Evolutionary conservation across 2,888 invertebrate species (phyloP).

Genomic region (Spilosoma lubricipeda): DNA sequence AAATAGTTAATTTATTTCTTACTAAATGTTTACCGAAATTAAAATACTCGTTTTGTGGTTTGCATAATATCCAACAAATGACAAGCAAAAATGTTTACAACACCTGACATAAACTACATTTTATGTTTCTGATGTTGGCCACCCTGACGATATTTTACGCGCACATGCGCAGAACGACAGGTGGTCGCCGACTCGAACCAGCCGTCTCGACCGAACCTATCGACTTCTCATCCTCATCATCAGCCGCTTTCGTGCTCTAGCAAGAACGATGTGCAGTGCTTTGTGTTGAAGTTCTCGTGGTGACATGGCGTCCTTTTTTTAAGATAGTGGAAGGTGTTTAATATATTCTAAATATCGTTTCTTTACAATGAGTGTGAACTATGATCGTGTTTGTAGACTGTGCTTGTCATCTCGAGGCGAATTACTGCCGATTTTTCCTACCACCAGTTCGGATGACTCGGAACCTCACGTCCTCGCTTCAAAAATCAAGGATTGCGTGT

Average conservation of each 20-base stretch:
- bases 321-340: slow-evolving; percentile 71
- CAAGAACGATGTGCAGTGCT: slow-evolving; percentile 84
- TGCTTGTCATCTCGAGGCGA: slow-evolving; percentile 88
- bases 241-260: slow-evolving; percentile 86
- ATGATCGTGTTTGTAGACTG: slow-evolving; percentile 87
- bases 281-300: slow-evolving; percentile 85
- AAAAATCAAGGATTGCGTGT: slow-evolving; percentile 88
- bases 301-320: slow-evolving; percentile 85
- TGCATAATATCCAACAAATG: not conserved
- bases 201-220: slow-evolving; percentile 84
- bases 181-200: slow-evolving; percentile 85
- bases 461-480: slow-evolving; percentile 85
- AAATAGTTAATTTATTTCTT: not conserved
- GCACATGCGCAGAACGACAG: slow-evolving; percentile 87
- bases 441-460: slow-evolving; percentile 84
- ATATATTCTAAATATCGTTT: slow-evolving; percentile 73
- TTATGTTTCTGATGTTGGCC: slow-evolving; percentile 73
- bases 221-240: slow-evolving; percentile 87
- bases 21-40: not conserved
- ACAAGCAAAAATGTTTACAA: slow-evolving; percentile 56
- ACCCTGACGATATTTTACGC: slow-evolving; percentile 78
- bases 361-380: slow-evolving; percentile 86
- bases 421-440: slow-evolving; percentile 87
- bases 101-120: slow-evolving; percentile 63
- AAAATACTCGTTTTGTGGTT: not conserved